phyloP scores from a whole-genome alignment of 2,797 vertebrate species.

The Cuculus canorus region DNA sequence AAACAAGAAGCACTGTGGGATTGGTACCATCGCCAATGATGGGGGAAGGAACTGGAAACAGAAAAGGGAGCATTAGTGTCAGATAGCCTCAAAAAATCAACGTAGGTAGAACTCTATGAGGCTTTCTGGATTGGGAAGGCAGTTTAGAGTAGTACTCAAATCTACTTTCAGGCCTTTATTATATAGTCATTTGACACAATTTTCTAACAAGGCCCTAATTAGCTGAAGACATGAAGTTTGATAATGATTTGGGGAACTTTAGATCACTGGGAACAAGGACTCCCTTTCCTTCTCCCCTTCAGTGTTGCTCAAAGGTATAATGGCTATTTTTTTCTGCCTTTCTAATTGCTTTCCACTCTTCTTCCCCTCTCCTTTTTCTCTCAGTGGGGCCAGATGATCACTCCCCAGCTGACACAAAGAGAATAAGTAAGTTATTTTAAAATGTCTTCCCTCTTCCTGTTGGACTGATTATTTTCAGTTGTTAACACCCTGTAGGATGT shows the following conservation, averaged over 20 bases:
- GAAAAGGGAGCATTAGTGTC: slow-evolving; percentile 26
- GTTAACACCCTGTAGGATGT: slow-evolving; percentile 23
- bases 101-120: background rate
- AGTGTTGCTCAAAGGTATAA: slow-evolving; percentile 1
- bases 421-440: slow-evolving; percentile 28
- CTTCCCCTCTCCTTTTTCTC: slow-evolving; percentile 24
- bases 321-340: background rate
- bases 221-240: slow-evolving; percentile 40
- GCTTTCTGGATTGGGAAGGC: background rate
- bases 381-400: slow-evolving; percentile 10
- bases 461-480: slow-evolving; percentile 26
- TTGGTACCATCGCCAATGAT: slow-evolving; percentile 96
- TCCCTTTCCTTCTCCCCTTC: background rate
- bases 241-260: slow-evolving; percentile 25
- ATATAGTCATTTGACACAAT: slow-evolving; percentile 24
- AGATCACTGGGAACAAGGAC: slow-evolving; percentile 5
- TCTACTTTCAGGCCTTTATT: background rate
- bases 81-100: background rate
- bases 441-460: background rate
- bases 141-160: slow-evolving; percentile 4
- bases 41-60: slow-evolving; percentile 88
- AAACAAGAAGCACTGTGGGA: slow-evolving; percentile 93
- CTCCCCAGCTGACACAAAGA: background rate
- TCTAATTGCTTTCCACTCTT: slow-evolving; percentile 43
- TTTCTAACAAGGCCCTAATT: slow-evolving; percentile 60